These are phyloP conservation scores for Lapara coniferarum DNA, from an alignment of 2,888 invertebrate genomes.

Conservation along the genomic window DNA sequence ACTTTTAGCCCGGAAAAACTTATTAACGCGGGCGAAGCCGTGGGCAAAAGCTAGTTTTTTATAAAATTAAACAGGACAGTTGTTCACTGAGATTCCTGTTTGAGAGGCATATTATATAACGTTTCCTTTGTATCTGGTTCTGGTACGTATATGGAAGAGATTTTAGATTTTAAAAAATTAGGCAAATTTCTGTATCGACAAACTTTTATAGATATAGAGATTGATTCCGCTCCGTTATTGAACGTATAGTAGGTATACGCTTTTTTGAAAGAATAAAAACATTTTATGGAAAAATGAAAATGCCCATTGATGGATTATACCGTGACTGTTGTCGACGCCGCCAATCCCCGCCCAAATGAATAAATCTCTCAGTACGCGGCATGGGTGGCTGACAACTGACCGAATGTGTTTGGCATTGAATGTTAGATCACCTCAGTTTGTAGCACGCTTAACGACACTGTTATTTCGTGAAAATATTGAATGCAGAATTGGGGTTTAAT, in stretches of 20 bases:
- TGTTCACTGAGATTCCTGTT: no score
- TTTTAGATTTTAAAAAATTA: no score
- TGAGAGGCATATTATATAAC: no score
- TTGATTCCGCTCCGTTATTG: not conserved
- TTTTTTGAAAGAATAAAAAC: not conserved
- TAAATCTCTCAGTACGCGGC: conserved; percentile 58
- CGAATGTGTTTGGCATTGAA: conserved; percentile 60
- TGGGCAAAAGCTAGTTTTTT: no score
- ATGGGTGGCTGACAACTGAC: conserved; percentile 56
- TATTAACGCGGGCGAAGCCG: no score
- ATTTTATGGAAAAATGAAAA: conserved; percentile 30
- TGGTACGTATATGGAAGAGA: no score
- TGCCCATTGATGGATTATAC: conserved; percentile 48
- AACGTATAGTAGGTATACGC: not conserved
- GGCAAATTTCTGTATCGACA: no score
- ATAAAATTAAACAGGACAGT: no score
- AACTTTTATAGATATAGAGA: no score
- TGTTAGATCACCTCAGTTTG: conserved; percentile 51
- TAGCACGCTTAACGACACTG: not conserved
- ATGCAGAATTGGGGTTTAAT: not conserved
- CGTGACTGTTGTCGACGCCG: conserved; percentile 40
- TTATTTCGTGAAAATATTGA: conserved; percentile 1
- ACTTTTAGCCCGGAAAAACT: no score
- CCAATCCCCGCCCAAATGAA: conserved; percentile 51
- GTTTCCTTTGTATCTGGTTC: no score